phyloP scores from a whole-genome alignment of 2,888 invertebrate genomes.

The Ichneumon xanthorius region DNA sequence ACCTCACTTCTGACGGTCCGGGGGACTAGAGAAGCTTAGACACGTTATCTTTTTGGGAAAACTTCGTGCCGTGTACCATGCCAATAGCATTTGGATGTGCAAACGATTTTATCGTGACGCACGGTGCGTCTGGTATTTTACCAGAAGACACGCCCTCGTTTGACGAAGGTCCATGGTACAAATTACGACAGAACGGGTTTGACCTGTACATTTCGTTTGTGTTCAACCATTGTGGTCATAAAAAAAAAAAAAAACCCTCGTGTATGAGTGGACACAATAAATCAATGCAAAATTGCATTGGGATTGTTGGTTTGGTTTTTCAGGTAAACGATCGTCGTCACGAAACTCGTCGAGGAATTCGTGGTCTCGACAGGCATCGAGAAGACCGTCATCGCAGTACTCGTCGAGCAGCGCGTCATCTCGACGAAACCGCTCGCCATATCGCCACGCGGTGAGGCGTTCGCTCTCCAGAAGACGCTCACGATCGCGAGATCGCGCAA shows the following conservation, averaged over 20 bases:
- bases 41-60: slow-evolving; percentile 31
- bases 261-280: background rate
- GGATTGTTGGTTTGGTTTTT: slow-evolving; percentile 22
- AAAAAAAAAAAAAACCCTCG: slow-evolving; percentile 5
- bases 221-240: slow-evolving; percentile 1
- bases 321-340: slow-evolving; percentile 14
- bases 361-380: slow-evolving; percentile 6
- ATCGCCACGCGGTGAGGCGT: slow-evolving; percentile 6
- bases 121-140: slow-evolving; percentile 13
- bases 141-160: slow-evolving; percentile 17
- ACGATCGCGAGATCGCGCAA: slow-evolving; percentile 8
- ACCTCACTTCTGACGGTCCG: slow-evolving; percentile 29
- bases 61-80: slow-evolving; percentile 19
- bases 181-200: slow-evolving; percentile 30
- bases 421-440: slow-evolving; percentile 15
- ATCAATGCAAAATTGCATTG: slow-evolving; percentile 28
- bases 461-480: slow-evolving; percentile 26
- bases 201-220: slow-evolving; percentile 23
- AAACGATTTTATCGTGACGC: slow-evolving; percentile 40
- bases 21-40: slow-evolving; percentile 10
- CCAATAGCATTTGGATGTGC: slow-evolving; percentile 28
- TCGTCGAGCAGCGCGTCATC: slow-evolving; percentile 19
- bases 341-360: slow-evolving; percentile 4
- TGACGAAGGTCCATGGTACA: slow-evolving; percentile 39
- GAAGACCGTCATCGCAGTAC: background rate